A percentile compares a stretch with the other conserved stretches of the same genome.
These are phyloP conservation scores for Gambusia yucatana DNA, from an alignment of 2,797 vertebrate genomes.

Conservation along the genomic window DNA sequence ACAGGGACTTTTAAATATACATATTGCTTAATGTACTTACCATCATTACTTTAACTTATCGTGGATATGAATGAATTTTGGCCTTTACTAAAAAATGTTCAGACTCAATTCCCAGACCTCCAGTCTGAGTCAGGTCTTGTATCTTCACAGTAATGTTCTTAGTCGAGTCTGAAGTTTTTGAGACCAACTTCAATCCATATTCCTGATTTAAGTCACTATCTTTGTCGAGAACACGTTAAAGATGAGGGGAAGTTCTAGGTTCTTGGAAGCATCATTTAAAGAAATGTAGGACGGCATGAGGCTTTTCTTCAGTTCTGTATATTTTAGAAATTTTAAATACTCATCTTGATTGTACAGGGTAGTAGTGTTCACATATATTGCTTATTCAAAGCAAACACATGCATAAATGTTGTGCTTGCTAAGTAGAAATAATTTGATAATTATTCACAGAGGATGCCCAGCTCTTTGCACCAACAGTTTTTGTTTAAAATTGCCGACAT, in stretches of 20 bases:
- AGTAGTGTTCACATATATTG: neutral
- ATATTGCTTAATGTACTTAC: neutral
- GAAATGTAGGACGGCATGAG: neutral
- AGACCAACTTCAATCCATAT: neutral
- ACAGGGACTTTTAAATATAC: neutral
- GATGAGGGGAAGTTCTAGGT: neutral
- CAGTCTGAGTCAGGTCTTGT: neutral
- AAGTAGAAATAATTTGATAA: conserved; percentile 33
- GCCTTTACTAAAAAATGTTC: neutral
- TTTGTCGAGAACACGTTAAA: neutral
- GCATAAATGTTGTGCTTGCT: conserved; percentile 31
- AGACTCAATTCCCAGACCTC: neutral
- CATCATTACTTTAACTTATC: neutral
- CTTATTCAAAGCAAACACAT: neutral
- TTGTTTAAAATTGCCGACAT: conserved; percentile 34
- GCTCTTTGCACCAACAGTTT: conserved; percentile 49
- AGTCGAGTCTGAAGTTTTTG: neutral
- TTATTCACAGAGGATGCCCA: conserved; percentile 33
- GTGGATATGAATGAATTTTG: neutral
- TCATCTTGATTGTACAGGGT: neutral
- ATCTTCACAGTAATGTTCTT: neutral
- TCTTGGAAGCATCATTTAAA: neutral
- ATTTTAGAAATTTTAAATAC: neutral
- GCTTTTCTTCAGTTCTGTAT: neutral
- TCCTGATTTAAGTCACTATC: neutral